Base-by-base conservation (phyloP, 2,797 vertebrate genomes). In the Microctenopoma steveboyesi region DNA sequence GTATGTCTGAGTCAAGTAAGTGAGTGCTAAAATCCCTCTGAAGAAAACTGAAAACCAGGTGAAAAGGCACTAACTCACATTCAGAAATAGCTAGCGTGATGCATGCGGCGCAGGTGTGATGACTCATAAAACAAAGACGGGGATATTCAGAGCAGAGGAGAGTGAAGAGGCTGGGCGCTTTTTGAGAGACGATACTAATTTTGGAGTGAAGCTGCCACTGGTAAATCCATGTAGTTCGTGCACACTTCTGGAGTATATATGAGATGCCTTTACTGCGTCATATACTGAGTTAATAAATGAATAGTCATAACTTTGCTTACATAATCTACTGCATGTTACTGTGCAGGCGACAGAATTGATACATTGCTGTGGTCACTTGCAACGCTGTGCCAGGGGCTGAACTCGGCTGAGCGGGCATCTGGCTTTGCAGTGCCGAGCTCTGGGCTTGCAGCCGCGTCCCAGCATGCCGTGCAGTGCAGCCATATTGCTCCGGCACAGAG, bases 401-500 rank as follows among this genome's bases (percentile, higher is more conserved):
- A 64, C 72, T 79, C 53, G 58, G 79, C 81, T 76, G 81, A 86
- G 86, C 40, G 56, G 89, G 82, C 91, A 93, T 90, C 91, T 92
- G 91, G 85, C 78, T 87, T 70, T 80, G 76, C 56, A 59, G 81
- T 25, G 61, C 77, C 14, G 10, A 61, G 71, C 79, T 82, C 82
- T 80, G 86, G 85, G 89, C 90, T 85, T 15, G 75, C 81, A 69
- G 86, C 91, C 89, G 78, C 30, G 53, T 85, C 91, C 86, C 88
- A 91, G 88, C 86, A 86, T 88, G 87, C 86, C 81, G 73, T 84
- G 75, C 84, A 67, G 82, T 15, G 54, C 30, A 50, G 86, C 92
- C 91, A 93, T 93, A 93, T 93, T 93, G 91, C 83, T 83, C 76
- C 51, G 11, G 79, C 81, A 79, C 74, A 25, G 81, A 81, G 86